phyloP scores from a whole-genome alignment of 1,140 invertebrate species.

The Hyles euphorbiae region DNA sequence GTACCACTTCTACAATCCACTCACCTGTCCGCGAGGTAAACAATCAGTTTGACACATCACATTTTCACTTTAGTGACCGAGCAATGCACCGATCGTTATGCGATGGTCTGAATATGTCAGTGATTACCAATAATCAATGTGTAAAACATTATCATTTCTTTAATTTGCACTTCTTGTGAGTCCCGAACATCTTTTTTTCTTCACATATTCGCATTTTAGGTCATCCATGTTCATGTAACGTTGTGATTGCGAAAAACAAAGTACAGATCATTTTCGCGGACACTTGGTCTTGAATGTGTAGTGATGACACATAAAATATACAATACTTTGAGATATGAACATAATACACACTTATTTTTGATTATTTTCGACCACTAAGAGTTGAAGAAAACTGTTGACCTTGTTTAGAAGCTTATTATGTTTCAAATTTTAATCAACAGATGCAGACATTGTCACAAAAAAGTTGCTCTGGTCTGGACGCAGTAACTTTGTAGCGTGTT shows the following conservation, averaged over 20 bases:
- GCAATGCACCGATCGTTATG: constrained; percentile 55
- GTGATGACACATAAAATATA: constrained; percentile 45
- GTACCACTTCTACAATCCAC: constrained; percentile 69
- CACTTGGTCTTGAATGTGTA: constrained; percentile 61
- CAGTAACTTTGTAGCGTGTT: constrained; percentile 46
- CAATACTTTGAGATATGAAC: constrained; percentile 48
- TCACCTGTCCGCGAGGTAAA: constrained; percentile 75
- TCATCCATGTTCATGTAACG: constrained; percentile 77
- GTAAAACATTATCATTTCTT: constrained; percentile 61
- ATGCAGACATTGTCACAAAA: constrained; percentile 74
- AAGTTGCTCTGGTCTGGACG: constrained; percentile 56
- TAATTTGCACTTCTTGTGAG: constrained; percentile 58
- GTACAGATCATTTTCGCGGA: constrained; percentile 72
- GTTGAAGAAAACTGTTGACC: constrained; percentile 76
- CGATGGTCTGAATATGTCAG: constrained; percentile 46
- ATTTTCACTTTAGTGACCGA: constrained; percentile 73
- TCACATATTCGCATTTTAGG: constrained; percentile 76
- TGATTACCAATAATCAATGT: constrained; percentile 51
- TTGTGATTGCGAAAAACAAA: constrained; percentile 76
- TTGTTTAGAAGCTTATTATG: constrained; percentile 76
- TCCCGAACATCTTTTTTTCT: constrained; percentile 72
- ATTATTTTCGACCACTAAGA: constrained; percentile 71
- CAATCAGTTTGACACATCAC: constrained; percentile 76
- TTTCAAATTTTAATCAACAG: constrained; percentile 77
- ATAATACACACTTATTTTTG: constrained; percentile 55